These are phyloP conservation scores for Trachelus tabidus DNA, from an alignment of 2,888 invertebrate genomes.

Conservation along the genomic window DNA sequence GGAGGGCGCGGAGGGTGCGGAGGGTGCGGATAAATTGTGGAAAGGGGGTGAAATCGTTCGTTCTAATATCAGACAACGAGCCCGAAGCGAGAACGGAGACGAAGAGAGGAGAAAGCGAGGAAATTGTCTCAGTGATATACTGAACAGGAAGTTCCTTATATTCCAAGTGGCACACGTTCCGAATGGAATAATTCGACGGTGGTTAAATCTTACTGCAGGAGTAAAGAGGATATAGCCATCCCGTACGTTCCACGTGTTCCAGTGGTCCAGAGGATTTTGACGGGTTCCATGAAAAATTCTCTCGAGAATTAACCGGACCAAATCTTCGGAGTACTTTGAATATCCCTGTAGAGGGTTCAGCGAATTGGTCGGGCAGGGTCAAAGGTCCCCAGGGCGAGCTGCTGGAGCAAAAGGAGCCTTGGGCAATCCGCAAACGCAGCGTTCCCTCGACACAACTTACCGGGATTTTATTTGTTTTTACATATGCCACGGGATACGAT, in stretches of 20 bases:
- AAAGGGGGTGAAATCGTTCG: constrained; percentile 39
- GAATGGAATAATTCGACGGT: not conserved
- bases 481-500: constrained; percentile 52
- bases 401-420: constrained; percentile 29
- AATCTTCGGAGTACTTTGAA: not conserved
- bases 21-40: constrained; percentile 8
- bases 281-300: not conserved
- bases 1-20: not conserved
- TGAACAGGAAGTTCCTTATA: constrained; percentile 25
- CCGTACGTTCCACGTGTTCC: not conserved
- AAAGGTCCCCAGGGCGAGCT: not conserved
- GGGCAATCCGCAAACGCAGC: constrained; percentile 33
- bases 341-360: not conserved
- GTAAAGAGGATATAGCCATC: not conserved
- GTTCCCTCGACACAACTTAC: constrained; percentile 58
- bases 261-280: not conserved
- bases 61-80: constrained; percentile 35
- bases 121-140: constrained; percentile 41
- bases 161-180: not conserved
- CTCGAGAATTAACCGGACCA: not conserved
- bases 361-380: not conserved
- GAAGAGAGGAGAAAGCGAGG: constrained; percentile 17
- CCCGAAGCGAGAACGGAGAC: constrained; percentile 20
- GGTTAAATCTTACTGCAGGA: not conserved
- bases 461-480: constrained; percentile 61